These are phyloP conservation scores for Percopsis omiscomaycus DNA, from an alignment of 2,797 vertebrate genomes.

Conservation along the genomic window DNA sequence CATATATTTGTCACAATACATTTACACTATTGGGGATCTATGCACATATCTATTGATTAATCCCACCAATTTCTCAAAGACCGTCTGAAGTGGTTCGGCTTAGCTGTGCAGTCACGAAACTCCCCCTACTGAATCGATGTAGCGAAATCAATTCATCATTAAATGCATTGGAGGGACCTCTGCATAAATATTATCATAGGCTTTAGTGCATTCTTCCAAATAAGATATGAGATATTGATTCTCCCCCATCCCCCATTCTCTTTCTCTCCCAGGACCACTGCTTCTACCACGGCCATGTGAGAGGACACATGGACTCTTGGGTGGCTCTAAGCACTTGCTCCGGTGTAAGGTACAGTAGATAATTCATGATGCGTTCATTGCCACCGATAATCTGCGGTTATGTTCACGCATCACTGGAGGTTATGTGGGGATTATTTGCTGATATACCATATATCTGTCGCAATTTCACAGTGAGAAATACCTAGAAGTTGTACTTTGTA, in stretches of 20 bases:
- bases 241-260: conserved; percentile 11
- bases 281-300: conserved; percentile 80
- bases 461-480: too few relatives aligned
- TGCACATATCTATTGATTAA: conserved; percentile 10
- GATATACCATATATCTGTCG: too few relatives aligned
- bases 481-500: too few relatives aligned
- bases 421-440: too few relatives aligned
- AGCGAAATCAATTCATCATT: conserved; percentile 19
- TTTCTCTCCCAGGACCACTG: conserved; percentile 76
- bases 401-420: too few relatives aligned
- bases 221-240: conserved; percentile 29
- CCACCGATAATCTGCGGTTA: background rate
- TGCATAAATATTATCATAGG: conserved; percentile 28
- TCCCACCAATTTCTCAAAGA: conserved; percentile 4
- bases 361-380: background rate
- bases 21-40: background rate
- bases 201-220: conserved; percentile 17
- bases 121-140: conserved; percentile 5
- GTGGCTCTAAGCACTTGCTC: conserved; percentile 79
- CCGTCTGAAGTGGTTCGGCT: background rate
- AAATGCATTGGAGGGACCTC: conserved; percentile 2
- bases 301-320: conserved; percentile 75
- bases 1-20: background rate
- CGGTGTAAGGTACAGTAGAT: conserved; percentile 74
- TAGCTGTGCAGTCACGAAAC: conserved; percentile 7